Base-by-base conservation (phyloP, 1,140 invertebrate genomes). In the Probaryconus sp. region DNA sequence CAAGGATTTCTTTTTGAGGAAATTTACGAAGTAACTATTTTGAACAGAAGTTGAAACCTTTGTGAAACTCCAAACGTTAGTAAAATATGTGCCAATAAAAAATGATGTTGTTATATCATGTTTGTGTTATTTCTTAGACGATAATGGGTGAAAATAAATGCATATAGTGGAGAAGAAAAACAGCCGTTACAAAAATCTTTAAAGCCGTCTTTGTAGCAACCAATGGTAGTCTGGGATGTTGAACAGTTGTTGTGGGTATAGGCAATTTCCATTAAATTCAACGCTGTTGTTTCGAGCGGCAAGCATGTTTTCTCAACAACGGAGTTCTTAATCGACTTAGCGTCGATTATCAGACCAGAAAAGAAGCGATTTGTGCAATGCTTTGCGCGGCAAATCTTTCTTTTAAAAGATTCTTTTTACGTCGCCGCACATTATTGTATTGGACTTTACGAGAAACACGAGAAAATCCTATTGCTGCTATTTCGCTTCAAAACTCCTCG, bases 271-370 rank as follows among this genome's bases (percentile, higher is more conserved):
- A 43, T 38, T 30, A 26, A 63, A 50, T 58, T 56, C 20, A 51
- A 65, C 43, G 30, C 5, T 28, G 45, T 60, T 64, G 26, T 65
- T 56, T 42, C 42, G 53, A 51, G 51, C 37, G 37, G 18, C 50
- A 37, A 20, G 37, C 42, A 37, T 55, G 47, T 73, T 73, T 56
- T 60, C 33, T n/a, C 31, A 55, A 76, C 72, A 76, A 76, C 53
- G 20, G 42, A 47, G 38, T 70, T 65, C 60, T 76, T 70, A 76
- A 76, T 76, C 53, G 67, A 76, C 73, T 76, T 69, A 76, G 65
- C 55, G 73, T 76, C 73, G 73, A 76, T 76, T 76, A 76, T 70
- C 73, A 76, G 73, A 76, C 61, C 61, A 76, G 73, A 76, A 76
- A 71, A 71, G 73, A 76, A 76, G 73, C 73, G 67, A 76, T 76